Base-by-base conservation (phyloP, 2,888 invertebrate genomes). In the Sphecodes monilicornis region DNA sequence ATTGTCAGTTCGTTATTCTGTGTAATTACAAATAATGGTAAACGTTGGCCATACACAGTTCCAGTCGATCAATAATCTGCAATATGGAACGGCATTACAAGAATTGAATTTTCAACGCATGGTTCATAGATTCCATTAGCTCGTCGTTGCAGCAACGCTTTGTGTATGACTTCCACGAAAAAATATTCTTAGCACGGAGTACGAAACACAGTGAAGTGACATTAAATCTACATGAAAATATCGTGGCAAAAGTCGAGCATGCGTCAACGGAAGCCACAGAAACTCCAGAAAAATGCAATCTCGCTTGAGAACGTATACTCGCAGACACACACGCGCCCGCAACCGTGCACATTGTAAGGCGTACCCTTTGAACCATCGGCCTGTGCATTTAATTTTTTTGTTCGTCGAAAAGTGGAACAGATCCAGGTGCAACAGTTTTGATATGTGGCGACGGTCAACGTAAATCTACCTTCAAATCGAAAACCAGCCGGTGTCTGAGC, bases 351-450 rank as follows among this genome's bases (percentile, higher is more conserved):
- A 32, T 64, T 64, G 16, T 29, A 2, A 8, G 6, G 29, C 32
- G 8, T 16, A 32, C 32, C 32, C 64, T 64, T 64, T 64, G 64
- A 64, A 64, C 64, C 32, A 2, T 60, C n/a, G 60, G 60, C 0
- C 60, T 32, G 60, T 64, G 60, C 64, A 32, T 64, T 64, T 64
- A 32, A 64, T 64, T 29, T 64, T n/a, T 64, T 32, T 18, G 29
- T 32, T 18, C 32, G 32, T 16, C 32, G 6, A 18, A 32, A 64
- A 64, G 64, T 32, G 64, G 32, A 64, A 16, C 60, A 60, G 29
- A 29, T 60, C 60, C 60, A 32, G 64, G 32, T 64, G 64, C 29
- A 64, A 64, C 64, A 64, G 64, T 64, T 64, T 32, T 64, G 64
- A 64, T 32, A 32, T 32, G 29, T 6, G 64, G 32, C 16, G 18